A percentile compares a stretch with the other conserved stretches of the same genome.
phyloP scores from a whole-genome alignment of 1,140 invertebrate species.

The Penaeus indicus region DNA sequence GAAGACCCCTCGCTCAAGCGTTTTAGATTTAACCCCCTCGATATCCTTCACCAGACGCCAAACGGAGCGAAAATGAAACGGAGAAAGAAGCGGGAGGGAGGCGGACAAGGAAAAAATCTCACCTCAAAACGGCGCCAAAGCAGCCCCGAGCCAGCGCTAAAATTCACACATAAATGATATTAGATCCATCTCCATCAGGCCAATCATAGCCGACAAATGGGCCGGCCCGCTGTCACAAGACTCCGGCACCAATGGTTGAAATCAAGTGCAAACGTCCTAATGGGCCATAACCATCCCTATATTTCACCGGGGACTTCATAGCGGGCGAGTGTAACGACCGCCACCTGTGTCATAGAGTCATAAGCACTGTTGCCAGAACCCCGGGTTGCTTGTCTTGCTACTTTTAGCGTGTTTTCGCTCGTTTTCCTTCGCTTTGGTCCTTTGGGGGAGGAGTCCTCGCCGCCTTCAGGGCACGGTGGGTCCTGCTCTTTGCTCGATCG shows the following conservation, averaged over 20 bases:
- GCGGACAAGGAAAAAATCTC: no score
- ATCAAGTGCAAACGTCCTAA: constrained; percentile 44
- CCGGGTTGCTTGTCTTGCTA: not conserved
- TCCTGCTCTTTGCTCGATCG: no score
- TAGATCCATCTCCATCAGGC: constrained; percentile 26
- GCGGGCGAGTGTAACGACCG: constrained; percentile 23
- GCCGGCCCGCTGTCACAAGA: constrained; percentile 13
- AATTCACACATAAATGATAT: not conserved
- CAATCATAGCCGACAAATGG: constrained; percentile 25
- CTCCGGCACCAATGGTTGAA: constrained; percentile 11
- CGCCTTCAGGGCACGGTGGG: no score
- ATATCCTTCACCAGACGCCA: no score
- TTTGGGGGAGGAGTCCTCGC: no score
- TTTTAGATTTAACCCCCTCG: no score
- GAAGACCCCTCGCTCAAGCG: no score
- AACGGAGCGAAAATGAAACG: no score
- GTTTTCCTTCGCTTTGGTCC: no score
- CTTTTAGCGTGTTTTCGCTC: not conserved
- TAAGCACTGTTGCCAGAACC: constrained; percentile 13
- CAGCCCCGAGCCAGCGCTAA: no score
- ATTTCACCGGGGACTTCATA: constrained; percentile 40
- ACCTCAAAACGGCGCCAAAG: no score
- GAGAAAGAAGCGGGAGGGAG: no score
- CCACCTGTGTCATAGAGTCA: constrained; percentile 43
- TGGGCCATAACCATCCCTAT: constrained; percentile 32